These are phyloP conservation scores for Malacoraja senta DNA, from an alignment of 2,797 vertebrate genomes.

Conservation along the genomic window DNA sequence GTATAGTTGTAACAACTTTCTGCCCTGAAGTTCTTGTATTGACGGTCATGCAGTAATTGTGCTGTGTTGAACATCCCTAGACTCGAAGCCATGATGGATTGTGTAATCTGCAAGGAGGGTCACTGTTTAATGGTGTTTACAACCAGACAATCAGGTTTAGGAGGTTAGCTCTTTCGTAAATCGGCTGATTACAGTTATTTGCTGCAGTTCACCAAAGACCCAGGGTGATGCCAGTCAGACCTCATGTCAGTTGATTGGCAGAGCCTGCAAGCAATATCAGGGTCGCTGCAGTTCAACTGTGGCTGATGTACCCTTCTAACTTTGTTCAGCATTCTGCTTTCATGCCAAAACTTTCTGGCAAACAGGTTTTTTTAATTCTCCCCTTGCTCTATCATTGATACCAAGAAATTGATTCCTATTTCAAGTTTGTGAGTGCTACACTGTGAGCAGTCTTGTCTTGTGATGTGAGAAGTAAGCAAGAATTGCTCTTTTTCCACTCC, in stretches of 20 bases:
- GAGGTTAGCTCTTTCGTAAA: not conserved
- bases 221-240: constrained; percentile 1
- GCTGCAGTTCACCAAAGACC: not conserved
- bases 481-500: not conserved
- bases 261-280: not conserved
- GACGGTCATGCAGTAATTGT: not conserved
- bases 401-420: not conserved
- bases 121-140: not conserved
- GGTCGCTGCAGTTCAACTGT: not conserved
- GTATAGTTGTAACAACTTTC: too few relatives aligned
- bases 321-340: not conserved
- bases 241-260: not conserved
- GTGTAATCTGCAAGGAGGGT: not conserved
- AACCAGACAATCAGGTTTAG: not conserved
- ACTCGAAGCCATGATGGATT: not conserved
- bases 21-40: too few relatives aligned
- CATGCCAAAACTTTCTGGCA: not conserved
- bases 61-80: too few relatives aligned
- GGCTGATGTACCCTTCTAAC: not conserved
- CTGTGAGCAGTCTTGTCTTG: not conserved
- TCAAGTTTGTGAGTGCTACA: not conserved
- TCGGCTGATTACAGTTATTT: constrained; percentile 12
- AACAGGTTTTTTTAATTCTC: not conserved
- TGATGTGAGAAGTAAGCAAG: not conserved
- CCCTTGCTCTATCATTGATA: not conserved